Conservation (phyloP, 2,113 vertebrate species). For the Chaenocephalus aceratus region DNA sequence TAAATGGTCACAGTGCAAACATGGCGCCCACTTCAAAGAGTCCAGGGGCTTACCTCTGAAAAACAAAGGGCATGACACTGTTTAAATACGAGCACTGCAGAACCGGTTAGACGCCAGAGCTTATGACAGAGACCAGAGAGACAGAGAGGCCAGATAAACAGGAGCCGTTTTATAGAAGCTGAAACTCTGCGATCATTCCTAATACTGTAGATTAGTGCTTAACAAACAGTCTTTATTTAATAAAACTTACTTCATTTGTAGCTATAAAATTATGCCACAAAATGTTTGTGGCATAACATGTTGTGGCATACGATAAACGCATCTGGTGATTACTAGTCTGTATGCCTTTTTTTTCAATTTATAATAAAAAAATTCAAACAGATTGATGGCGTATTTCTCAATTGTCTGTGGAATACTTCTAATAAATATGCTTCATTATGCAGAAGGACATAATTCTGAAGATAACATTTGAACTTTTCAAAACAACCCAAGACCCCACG, state of each 20-base stretch:
- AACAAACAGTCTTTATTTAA: not conserved
- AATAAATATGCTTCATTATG: not conserved
- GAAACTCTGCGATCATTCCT: constrained; percentile 1
- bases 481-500: not conserved
- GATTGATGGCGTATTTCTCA: not conserved
- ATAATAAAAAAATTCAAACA: not conserved
- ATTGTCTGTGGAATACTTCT: not conserved
- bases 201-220: not conserved
- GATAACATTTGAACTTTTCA: not conserved
- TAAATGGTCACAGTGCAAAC: constrained; percentile 73
- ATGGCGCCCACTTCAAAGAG: constrained; percentile 71
- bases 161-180: constrained; percentile 55
- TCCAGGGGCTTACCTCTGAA: constrained; percentile 54
- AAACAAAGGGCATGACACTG: constrained; percentile 70
- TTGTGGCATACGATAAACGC: not conserved
- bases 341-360: not conserved
- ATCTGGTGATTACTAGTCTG: not conserved
- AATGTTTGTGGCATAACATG: not conserved
- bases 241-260: not conserved
- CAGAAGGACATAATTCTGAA: not conserved
- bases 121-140: constrained; percentile 34
- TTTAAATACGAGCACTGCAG: constrained; percentile 57
- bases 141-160: constrained; percentile 43
- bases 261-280: not conserved
- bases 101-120: constrained; percentile 47